Base-by-base conservation (phyloP, 2,888 invertebrate genomes). In the Neoaliturus tenellus region DNA sequence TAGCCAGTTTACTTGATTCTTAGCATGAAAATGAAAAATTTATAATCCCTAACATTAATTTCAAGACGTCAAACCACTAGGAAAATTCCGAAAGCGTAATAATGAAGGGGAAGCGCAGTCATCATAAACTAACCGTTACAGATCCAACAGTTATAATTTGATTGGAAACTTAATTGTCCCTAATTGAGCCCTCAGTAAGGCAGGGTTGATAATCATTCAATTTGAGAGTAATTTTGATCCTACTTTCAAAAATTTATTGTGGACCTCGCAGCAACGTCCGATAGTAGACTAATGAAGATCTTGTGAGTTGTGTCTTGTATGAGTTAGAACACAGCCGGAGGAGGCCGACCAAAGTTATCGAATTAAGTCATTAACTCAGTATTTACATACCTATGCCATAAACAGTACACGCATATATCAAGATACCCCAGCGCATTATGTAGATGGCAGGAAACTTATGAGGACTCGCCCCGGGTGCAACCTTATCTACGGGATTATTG, bases 301-400 rank as follows among this genome's bases (percentile, higher is more conserved):
- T 69, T 31, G 25, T 44, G 73, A 75, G n/a, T 75, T 75, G 28
- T 44, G 25, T 6, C 17, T 28, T 48, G 73, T 39, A 6, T 71
- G 44, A 75, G 73, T 75, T 75, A 71, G 23, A 39, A 39, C 6
- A 23, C 39, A 4, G 31, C 67, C 69, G 69, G 39, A 75, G 41
- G n/a, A 75, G 35, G 28, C 73, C 25, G 44, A 48, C 44, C 14
- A 75, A 75, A 75, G 44, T 75, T 48, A 44, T 17, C 25, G 73
- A 75, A 75, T 75, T 75, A 75, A 75, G 73, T 75, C 44, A 75
- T 75, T 75, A 75, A 75, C 44, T 75, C n/a, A 39, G 35, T 41
- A 69, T 69, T 69, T 69, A 69, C 69, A 69, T 69, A 39, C 12
- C 17, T 20, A 17, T 35, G 23, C 14, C 69, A 39, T 41, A 75